phyloP scores from a whole-genome alignment of 2,888 invertebrate species.

The Lithophane semibrunnea region DNA sequence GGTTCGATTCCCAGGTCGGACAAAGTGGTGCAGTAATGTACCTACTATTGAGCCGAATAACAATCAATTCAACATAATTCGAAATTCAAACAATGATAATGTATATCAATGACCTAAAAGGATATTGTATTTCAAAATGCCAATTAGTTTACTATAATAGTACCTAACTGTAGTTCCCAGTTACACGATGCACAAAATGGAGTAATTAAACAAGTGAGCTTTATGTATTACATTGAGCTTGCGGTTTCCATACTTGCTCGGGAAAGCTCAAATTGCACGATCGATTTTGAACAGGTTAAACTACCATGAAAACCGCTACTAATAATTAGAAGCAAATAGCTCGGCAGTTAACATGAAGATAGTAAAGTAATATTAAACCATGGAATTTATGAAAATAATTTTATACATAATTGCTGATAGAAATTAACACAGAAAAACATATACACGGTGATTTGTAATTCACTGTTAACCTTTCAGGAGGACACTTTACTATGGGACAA shows the following conservation, averaged over 20 bases:
- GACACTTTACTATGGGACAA: too few relatives aligned
- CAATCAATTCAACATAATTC: neutral
- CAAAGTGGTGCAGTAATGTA: too few relatives aligned
- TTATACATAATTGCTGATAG: neutral
- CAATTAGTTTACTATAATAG: neutral
- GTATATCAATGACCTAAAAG: neutral
- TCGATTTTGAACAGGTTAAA: slow-evolving; percentile 22
- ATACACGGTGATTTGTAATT: too few relatives aligned
- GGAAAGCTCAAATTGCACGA: slow-evolving; percentile 15
- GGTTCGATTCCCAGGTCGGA: too few relatives aligned
- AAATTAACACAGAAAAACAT: too few relatives aligned
- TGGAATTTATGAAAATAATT: neutral
- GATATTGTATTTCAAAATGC: neutral
- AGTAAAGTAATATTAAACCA: neutral
- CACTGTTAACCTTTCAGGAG: too few relatives aligned
- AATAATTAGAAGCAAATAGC: slow-evolving; percentile 16
- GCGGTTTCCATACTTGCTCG: slow-evolving; percentile 31
- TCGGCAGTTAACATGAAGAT: neutral
- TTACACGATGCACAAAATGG: slow-evolving; percentile 1
- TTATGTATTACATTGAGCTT: slow-evolving; percentile 1
- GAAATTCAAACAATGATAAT: neutral
- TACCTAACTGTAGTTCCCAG: neutral
- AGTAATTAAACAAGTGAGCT: slow-evolving; percentile 9
- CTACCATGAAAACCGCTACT: slow-evolving; percentile 13
- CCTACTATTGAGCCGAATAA: too few relatives aligned